Evolutionary conservation across 1,140 invertebrate genomes (phyloP).

Genomic region (Phocides pigmalion): DNA sequence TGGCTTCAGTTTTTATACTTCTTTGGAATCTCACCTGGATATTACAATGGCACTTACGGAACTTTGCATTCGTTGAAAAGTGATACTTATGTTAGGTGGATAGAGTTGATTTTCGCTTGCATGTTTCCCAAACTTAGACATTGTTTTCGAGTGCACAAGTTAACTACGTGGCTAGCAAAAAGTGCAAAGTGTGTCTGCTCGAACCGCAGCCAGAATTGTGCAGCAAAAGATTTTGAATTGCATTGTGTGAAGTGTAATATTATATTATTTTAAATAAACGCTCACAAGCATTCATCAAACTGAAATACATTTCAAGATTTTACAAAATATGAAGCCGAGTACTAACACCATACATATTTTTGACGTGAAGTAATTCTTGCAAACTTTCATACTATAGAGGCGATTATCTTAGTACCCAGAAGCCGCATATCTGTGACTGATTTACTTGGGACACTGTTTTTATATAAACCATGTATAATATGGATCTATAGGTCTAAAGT

Average conservation of each 20-base stretch:
- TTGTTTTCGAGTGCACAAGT: conserved; percentile 8
- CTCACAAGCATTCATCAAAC: neutral
- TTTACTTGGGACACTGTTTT: too few relatives aligned
- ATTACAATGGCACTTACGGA: conserved; percentile 5
- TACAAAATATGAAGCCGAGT: too few relatives aligned
- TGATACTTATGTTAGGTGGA: neutral
- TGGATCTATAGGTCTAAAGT: too few relatives aligned
- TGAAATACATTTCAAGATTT: too few relatives aligned
- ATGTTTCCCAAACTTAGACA: neutral
- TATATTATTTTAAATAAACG: conserved; percentile 11
- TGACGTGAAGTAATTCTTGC: too few relatives aligned
- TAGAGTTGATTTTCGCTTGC: conserved; percentile 1
- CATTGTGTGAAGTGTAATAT: conserved; percentile 4
- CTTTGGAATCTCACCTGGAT: conserved; percentile 15
- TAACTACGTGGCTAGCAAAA: conserved; percentile 19
- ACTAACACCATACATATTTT: too few relatives aligned
- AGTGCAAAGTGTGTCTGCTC: conserved; percentile 21
- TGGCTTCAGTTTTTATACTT: conserved; percentile 27
- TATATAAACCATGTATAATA: too few relatives aligned
- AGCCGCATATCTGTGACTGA: too few relatives aligned
- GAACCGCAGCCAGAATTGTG: conserved; percentile 12
- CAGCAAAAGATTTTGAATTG: conserved; percentile 11
- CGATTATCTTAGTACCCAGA: too few relatives aligned
- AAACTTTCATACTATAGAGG: too few relatives aligned
- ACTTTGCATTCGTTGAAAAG: neutral